Evolutionary conservation across 2,888 invertebrate genomes (phyloP), one percentile per base, ranked within the genome.

Genomic region (Agriotes lineatus): DNA sequence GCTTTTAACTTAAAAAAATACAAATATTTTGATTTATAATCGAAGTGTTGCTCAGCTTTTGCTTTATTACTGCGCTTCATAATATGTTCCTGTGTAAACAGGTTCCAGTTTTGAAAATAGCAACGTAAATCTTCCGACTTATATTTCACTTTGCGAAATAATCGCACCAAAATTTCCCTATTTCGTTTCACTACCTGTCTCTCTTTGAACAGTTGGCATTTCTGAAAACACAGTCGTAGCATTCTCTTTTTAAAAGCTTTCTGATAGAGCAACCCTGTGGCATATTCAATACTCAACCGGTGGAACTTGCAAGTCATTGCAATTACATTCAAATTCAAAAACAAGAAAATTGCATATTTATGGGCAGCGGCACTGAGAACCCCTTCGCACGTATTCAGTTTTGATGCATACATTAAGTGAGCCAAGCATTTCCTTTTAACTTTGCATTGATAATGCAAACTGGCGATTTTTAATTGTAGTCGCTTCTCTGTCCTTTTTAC

Each of bases 141-240:
- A 25, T 74, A 72, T 61, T 77, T 79, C 14, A 62, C 70, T 69
- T 73, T 73, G 25, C 78, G 79, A 73, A 76, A 76, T 19, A 67
- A 33, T 63, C 68, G 44, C n/a, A 77, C 76, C 22, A 73, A 67
- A 10, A 57, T 22, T 5, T 69, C 30, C 61, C 73, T 66, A 35
- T 70, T 52, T 42, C 71, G 74, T 48, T 76, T 74, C 10, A 71
- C 10, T 52, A 56, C 61, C 58, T 52, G 69, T 30, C 69, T 64
- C 66, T 69, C 62, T 5, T 68, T 52, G 48, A 72, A 78, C 20
- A 71, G 52, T 67, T 74, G 74, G 73, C 78, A 75, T 37, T 73
- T 75, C 20, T 64, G 22, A 48, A 80, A 77, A 67, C 66, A 70
- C 19, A 10, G 12, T n/a, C 20, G 60, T n/a, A 67, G 10, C 6